Base-by-base conservation (phyloP, 2,888 invertebrate genomes). In the Perizoma flavofasciatum region DNA sequence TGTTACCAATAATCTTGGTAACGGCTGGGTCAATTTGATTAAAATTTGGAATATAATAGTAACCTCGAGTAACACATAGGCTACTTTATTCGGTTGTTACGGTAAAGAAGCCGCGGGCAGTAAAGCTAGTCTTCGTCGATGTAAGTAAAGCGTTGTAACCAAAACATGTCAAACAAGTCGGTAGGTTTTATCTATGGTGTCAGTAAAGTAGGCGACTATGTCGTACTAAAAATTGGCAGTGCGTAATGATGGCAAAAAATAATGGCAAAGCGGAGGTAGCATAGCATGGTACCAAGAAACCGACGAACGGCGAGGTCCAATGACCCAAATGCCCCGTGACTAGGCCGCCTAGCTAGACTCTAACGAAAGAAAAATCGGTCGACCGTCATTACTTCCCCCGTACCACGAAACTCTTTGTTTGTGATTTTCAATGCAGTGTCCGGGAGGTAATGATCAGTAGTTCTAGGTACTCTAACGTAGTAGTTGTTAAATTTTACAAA, bases 251-350 rank as follows among this genome's bases (percentile, higher is more conserved):
- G 67, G 79, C 81, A 87, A 86, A 86, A 89, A 88, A 83, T 83
- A 79, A 84, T 83, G 71, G 77, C 79, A 78, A 7, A 37, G 78
- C 82, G 81, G 77, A 79, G 83, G 81, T 61, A 51, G 53, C 51
- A 48, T 61, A 51, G 53, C 51, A 48, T 80, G 81, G 77, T 69
- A 79, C 74, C 67, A 75, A 75, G 77, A 76, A 80, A 74, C 78
- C 85, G 79, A 82, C 85, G 81, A 88, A 85, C 88, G 83, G 87
- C 79, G 88, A 90, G 87, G 89, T 89, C 89, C 88, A 89, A 88
- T 91, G 89, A 92, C 91, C 92, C 85, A 91, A 89, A 89, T 92
- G 85, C 83, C 78, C 81, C 81, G 83, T 82, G 82, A 87, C 86
- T 88, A 83, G 87, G 86, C 81, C 88, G 81, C 74, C 73, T 77